phyloP scores from a whole-genome alignment of 2,888 invertebrate species.

The Stegophylla sp. region DNA sequence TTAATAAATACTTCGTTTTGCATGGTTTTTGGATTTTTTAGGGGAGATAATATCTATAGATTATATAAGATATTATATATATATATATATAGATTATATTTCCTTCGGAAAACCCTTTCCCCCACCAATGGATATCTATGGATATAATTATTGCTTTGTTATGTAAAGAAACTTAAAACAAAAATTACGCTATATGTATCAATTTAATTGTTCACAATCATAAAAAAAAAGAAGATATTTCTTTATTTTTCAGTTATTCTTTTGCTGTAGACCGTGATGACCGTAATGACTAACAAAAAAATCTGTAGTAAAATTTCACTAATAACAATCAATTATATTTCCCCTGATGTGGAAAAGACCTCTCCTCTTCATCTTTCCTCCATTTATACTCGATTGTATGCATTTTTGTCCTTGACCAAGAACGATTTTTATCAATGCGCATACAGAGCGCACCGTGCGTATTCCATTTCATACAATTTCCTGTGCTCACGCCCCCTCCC shows the following conservation, averaged over 20 bases:
- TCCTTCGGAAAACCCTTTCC: too few relatives aligned
- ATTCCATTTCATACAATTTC: slow-evolving; percentile 41
- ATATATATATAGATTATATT: too few relatives aligned
- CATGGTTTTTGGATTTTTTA: too few relatives aligned
- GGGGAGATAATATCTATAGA: too few relatives aligned
- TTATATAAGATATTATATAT: too few relatives aligned
- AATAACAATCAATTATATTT: slow-evolving; percentile 20
- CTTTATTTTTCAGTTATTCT: background rate
- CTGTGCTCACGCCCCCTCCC: slow-evolving; percentile 38
- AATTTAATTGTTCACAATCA: background rate
- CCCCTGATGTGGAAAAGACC: background rate
- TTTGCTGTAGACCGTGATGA: too few relatives aligned
- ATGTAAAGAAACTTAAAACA: background rate
- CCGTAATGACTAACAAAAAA: background rate
- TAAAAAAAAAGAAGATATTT: background rate
- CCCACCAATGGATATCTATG: too few relatives aligned
- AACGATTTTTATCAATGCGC: slow-evolving; percentile 51
- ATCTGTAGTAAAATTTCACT: background rate
- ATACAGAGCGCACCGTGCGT: slow-evolving; percentile 28
- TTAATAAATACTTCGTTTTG: too few relatives aligned
- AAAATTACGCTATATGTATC: background rate
- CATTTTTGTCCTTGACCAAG: slow-evolving; percentile 58
- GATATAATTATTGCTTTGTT: background rate
- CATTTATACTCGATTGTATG: slow-evolving; percentile 20
- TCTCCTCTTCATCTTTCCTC: background rate